A percentile compares a stretch with the other conserved stretches of the same genome.
phyloP scores from a whole-genome alignment of 1,140 invertebrate species.

The Drosophila tani region DNA sequence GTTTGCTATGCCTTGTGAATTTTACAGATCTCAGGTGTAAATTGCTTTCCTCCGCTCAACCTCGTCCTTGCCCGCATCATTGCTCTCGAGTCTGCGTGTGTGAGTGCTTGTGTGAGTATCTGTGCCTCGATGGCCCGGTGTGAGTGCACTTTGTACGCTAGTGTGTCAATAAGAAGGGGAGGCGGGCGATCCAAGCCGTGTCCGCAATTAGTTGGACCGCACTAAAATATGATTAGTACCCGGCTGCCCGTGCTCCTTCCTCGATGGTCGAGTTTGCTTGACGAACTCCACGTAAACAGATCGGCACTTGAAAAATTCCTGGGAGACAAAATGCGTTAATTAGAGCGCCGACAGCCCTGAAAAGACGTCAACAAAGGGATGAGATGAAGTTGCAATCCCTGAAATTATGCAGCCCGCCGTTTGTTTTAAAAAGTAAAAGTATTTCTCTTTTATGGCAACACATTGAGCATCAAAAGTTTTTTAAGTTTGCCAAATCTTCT shows the following conservation, averaged over 20 bases:
- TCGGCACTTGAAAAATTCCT: slow-evolving; percentile 31
- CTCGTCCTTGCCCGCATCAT: slow-evolving; percentile 37
- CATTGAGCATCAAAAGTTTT: not conserved
- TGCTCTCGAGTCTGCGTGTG: slow-evolving; percentile 1
- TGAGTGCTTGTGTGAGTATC: slow-evolving; percentile 13
- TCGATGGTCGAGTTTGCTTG: not conserved
- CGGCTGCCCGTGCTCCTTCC: not conserved
- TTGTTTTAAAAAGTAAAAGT: not conserved
- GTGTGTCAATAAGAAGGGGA: slow-evolving; percentile 40
- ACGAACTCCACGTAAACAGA: slow-evolving; percentile 11
- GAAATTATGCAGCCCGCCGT: slow-evolving; percentile 43
- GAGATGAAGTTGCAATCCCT: slow-evolving; percentile 42
- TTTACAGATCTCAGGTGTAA: slow-evolving; percentile 69
- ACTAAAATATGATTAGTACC: slow-evolving; percentile 79
- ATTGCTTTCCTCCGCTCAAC: slow-evolving; percentile 51
- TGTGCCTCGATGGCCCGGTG: not conserved
- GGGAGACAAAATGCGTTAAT: slow-evolving; percentile 53
- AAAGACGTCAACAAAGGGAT: slow-evolving; percentile 41
- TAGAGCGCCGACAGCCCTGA: slow-evolving; percentile 39
- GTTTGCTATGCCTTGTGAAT: slow-evolving; percentile 54
- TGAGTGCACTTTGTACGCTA: slow-evolving; percentile 4
- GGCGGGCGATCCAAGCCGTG: slow-evolving; percentile 27
- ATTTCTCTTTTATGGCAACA: not conserved
- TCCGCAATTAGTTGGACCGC: slow-evolving; percentile 67
- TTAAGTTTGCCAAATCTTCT: no score